Evolutionary conservation across 2,888 invertebrate genomes (phyloP), one percentile per base, ranked within the genome.

Genomic region (Stenodema calcarata): DNA sequence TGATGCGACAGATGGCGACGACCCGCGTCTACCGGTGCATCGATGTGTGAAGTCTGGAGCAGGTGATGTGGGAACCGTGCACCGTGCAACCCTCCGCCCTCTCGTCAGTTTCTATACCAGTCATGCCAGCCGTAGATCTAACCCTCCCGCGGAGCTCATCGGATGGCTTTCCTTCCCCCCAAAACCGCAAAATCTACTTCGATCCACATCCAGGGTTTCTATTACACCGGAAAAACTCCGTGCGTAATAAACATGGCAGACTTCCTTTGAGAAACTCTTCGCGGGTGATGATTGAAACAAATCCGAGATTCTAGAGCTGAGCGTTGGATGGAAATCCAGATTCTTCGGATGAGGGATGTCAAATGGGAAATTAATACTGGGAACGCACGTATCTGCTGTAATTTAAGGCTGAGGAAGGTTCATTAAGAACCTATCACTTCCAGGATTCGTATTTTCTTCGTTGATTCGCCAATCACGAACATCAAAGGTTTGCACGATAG

Each of bases 51-150:
- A 16, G 73, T 35, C 73, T 62, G 73, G 73, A 41, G 73, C 73
- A 73, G 73, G 73, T 73, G 73, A n/a, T 35, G 73, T 11, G 62
- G 62, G 73, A 73, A 73, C 35, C 73, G 73, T 18, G 35, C 73
- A 30, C 73, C 70, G 70, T 70, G 73, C n/a, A 73, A n/a, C 23
- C 73, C 73, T 73, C 30, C n/a, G n/a, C 73, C 30, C 54, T n/a
- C 54, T 54, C 54, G 47, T 47, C 47, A 2, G 50, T 16, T 16
- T 16, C 50, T 50, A n/a, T 16, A n/a, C n/a, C n/a, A n/a, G 50
- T 50, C n/a, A 50, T 50, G 50, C 0, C 50, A 50, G 50, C 50
- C 50, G n/a, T 50, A 47, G 50, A 50, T n/a, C 50, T 50, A 16
- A 0, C 50, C n/a, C 16, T 16, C n/a, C 50, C n/a, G 50, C 16